Percentiles rank a stretch among this genome's conserved stretches.
Conservation (phyloP, 2,113 vertebrate species). For the Ceyx melanurus region DNA sequence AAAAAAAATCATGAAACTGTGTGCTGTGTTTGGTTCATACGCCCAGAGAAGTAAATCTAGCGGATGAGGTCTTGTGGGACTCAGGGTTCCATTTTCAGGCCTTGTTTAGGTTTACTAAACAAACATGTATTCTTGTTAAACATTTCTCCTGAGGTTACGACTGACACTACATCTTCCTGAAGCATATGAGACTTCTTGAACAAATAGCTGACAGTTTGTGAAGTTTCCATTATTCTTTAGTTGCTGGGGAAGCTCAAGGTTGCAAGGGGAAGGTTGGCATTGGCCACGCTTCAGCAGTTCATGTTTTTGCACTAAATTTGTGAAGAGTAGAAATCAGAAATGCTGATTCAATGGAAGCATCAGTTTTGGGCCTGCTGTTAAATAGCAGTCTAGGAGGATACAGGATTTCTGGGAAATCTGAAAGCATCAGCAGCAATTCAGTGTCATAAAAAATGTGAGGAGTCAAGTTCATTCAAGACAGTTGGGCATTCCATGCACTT, state of each 20-base stretch:
- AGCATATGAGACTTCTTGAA: not conserved
- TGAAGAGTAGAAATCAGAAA: not conserved
- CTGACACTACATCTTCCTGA: conserved; percentile 29
- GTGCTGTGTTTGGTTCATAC: rapidly evolving
- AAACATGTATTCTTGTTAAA: not conserved
- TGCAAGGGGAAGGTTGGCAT: not conserved
- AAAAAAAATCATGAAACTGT: conserved; percentile 13
- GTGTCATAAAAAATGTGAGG: not conserved
- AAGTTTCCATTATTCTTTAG: not conserved
- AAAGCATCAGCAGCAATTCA: not conserved
- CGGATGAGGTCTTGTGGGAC: not conserved
- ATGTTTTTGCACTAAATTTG: not conserved
- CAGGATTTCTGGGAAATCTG: rapidly evolving
- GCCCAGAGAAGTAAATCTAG: not conserved
- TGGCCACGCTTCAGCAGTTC: not conserved
- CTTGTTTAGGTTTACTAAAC: not conserved
- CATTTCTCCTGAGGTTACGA: not conserved
- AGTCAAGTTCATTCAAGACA: not conserved
- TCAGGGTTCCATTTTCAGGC: not conserved
- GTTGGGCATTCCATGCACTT: not conserved
- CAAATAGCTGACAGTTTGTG: not conserved
- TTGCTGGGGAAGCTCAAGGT: not conserved
- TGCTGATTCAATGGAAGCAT: not conserved
- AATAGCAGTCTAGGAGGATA: not conserved
- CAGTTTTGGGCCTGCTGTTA: not conserved